Percentiles rank a stretch among this genome's conserved stretches.
These are phyloP conservation scores for Sitodiplosis mosellana DNA, from an alignment of 1,140 invertebrate genomes.

Conservation along the genomic window DNA sequence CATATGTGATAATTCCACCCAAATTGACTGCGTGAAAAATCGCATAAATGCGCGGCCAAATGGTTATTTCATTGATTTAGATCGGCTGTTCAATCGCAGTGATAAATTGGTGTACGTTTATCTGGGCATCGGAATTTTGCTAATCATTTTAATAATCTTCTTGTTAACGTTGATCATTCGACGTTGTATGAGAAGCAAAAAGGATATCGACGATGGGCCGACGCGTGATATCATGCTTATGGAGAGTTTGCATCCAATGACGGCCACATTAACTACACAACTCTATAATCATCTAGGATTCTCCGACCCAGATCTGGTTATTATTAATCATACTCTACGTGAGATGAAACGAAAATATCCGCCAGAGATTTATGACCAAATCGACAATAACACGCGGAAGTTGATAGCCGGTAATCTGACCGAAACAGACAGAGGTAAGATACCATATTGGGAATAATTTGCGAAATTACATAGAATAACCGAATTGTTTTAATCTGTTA, in stretches of 20 bases:
- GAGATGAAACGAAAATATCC: constrained; percentile 8
- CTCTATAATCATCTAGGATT: constrained; percentile 6
- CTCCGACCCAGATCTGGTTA: constrained; percentile 5
- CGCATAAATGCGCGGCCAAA: constrained; percentile 6
- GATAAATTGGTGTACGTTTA: not conserved
- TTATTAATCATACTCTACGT: constrained; percentile 8
- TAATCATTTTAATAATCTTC: not conserved
- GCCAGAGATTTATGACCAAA: constrained; percentile 6
- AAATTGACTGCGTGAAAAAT: constrained; percentile 11
- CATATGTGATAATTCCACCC: constrained; percentile 11
- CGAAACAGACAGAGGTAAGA: constrained; percentile 7
- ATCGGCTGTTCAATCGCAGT: not conserved
- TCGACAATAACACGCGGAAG: constrained; percentile 5
- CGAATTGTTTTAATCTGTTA: too few species aligned
- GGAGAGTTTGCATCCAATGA: too few species aligned
- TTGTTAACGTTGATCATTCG: not conserved
- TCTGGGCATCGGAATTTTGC: not conserved
- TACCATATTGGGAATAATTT: too few species aligned
- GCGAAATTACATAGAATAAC: too few species aligned
- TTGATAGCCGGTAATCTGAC: constrained; percentile 4
- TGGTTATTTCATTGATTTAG: constrained; percentile 8
- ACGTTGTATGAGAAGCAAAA: not conserved
- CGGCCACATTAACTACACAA: not conserved
- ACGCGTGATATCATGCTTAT: too few species aligned
- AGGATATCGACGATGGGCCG: not conserved